Percentiles rank a stretch among this genome's conserved stretches.
Evolutionary conservation across 1,140 invertebrate species (phyloP).

Genomic region (Odontomachus brunneus): DNA sequence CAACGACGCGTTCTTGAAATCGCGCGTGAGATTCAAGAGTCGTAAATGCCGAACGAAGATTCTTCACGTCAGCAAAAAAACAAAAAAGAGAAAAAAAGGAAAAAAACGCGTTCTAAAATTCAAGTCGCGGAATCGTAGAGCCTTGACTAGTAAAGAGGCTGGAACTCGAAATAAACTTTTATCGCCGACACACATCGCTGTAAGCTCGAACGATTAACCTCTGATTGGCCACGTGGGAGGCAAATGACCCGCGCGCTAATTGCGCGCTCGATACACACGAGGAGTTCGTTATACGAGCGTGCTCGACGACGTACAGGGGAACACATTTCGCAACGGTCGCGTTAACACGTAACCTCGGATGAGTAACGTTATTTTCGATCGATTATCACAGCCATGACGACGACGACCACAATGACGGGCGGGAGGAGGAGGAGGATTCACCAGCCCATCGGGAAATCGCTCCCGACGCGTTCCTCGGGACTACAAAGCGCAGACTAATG

Average conservation of each 20-base stretch:
- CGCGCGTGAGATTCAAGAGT: no score
- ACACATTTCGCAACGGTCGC: background rate
- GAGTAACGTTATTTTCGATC: constrained; percentile 3
- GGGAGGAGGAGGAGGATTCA: no score
- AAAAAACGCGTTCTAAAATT: constrained; percentile 7
- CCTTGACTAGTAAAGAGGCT: background rate
- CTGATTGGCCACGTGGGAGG: constrained; percentile 26
- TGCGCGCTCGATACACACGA: background rate
- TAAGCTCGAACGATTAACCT: constrained; percentile 36
- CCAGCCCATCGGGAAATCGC: no score
- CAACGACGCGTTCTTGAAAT: no score
- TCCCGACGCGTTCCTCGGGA: no score
- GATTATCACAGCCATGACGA: no score
- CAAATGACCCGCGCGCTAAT: constrained; percentile 44
- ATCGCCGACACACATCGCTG: background rate
- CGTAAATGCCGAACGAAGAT: no score
- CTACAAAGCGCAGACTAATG: no score
- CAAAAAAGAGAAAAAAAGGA: no score
- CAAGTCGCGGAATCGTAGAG: background rate
- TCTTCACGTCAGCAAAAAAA: no score
- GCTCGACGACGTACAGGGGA: background rate
- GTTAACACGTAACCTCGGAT: background rate
- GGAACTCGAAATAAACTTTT: constrained; percentile 27
- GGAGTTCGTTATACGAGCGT: constrained; percentile 4
- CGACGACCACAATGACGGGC: no score